Base-by-base conservation (phyloP, 2,888 invertebrate genomes). In the Drosophila antonietae region DNA sequence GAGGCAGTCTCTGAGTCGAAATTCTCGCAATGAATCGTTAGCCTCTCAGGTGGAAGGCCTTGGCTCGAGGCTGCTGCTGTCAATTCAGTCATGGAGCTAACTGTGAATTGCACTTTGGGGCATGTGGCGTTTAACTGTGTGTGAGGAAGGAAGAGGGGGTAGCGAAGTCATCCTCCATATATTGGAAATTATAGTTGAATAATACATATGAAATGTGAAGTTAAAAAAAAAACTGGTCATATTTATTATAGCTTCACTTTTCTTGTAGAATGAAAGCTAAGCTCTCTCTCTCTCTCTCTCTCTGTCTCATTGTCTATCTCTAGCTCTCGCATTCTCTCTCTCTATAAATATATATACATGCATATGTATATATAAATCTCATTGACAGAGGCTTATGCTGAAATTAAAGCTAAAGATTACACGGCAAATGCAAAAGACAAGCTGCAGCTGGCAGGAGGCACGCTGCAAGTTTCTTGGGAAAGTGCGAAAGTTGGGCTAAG, bases 401-500 rank as follows among this genome's bases (percentile, higher is more conserved):
- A 14, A 20, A 33, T 64, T 5, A 28, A 41, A 33, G 63, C 31
- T 18, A 7, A n/a, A 62, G 23, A 23, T 28, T 41, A n/a, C 33
- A 47, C n/a, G 43, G 68, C 35, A 39, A 63, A 63, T 67, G 49
- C 33, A n/a, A 5, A 28, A 3, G 28, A 23, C 23, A n/a, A 20
- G 31, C 18, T 15, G 66, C 23, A 14, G 2, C 23, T 18, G 31
- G 28, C 33, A 20, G 2, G 33, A 7, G 18, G 28, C 33, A 20
- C 20, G 33, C 8, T 14, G 67, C 33, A 20, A 37, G 73, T 37
- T 58, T 62, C 72, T 75, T 75, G 74, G 60, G 69, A 78, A 78
- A 73, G 78, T 78, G 76, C 69, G 76, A 70, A 74, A 69, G 65
- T 52, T 68, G 59, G 44, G 61, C 52, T 39, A 65, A 46, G 71